These are phyloP conservation scores for Zoanthus sociatus DNA, from an alignment of 92 coral and sea anemone genomes.

Conservation along the genomic window DNA sequence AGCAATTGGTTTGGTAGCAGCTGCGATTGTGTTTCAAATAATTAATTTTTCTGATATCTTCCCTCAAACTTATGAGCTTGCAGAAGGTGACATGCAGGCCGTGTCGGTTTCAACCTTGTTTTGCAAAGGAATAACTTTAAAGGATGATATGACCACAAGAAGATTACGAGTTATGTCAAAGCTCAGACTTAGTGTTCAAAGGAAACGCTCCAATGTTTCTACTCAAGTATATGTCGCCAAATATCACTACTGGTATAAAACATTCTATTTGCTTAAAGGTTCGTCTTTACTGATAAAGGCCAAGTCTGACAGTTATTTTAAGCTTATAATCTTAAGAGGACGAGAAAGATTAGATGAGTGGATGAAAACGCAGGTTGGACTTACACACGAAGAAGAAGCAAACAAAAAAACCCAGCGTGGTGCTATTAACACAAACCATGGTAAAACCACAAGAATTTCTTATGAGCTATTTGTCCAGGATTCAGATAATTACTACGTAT, in stretches of 20 bases:
- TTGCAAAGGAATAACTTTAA: slow-evolving; percentile 80
- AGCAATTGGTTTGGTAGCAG: slow-evolving; percentile 64
- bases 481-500: slow-evolving; percentile 72
- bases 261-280: slow-evolving; percentile 75
- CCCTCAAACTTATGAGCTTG: slow-evolving; percentile 75
- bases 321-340: slow-evolving; percentile 84
- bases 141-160: slow-evolving; percentile 51
- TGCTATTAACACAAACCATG: background rate
- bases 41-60: slow-evolving; percentile 73
- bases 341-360: slow-evolving; percentile 74
- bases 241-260: slow-evolving; percentile 83
- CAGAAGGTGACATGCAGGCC: slow-evolving; percentile 80
- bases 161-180: slow-evolving; percentile 69
- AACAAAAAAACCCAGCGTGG: slow-evolving; percentile 8
- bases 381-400: slow-evolving; percentile 16
- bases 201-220: slow-evolving; percentile 68
- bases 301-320: slow-evolving; percentile 66
- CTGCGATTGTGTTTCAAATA: slow-evolving; percentile 76
- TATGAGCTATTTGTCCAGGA: slow-evolving; percentile 61
- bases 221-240: slow-evolving; percentile 69
- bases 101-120: slow-evolving; percentile 80
- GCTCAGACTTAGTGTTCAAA: slow-evolving; percentile 38
- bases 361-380: slow-evolving; percentile 38
- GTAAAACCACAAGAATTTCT: slow-evolving; percentile 70
- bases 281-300: slow-evolving; percentile 74